Base-by-base conservation (phyloP, 2,797 vertebrate genomes). In the Spinus olivaceus region DNA sequence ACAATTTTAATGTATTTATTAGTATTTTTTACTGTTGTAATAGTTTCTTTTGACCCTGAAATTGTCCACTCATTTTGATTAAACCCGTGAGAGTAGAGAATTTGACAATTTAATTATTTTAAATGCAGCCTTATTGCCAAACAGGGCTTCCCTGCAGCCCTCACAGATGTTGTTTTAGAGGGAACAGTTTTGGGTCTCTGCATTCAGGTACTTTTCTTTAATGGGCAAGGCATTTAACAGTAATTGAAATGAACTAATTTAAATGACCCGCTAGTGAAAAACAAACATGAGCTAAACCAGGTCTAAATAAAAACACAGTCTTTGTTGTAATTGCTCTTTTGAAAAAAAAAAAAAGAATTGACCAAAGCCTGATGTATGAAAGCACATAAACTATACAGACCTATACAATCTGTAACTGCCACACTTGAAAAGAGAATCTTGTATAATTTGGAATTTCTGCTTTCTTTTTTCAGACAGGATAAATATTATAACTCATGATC, bases 351-450 rank as follows among this genome's bases (percentile, higher is more conserved):
- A 39, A 41, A 77, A 61, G 44, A 81, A 83, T 81, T 94, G 81
- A 86, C 88, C 59, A 83, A 90, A 65, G 32, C 27, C 64, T 71
- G 42, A 50, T 82, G 19, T 70, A 44, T 35, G 41, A 59, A 78
- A 51, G 82, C 61, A 81, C 91, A 78, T 57, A 82, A 93, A 67
- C 46, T 81, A 2, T 66, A 70, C 20, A 53, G 65, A 82, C 88
- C 74, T 95, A 21, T 93, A 66, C 44, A 73, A 89, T 91, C 84
- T 94, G 80, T 88, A 97, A 95, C 96, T 96, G 92, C 72, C 85
- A 84, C 86, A 79, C 93, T 95, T 97, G 82, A 88, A 92, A 97
- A 95, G 70, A 90, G 80, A 73, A 71, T 82, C 60, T 93, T 96
- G 30, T 77, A 64, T 59, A 76, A 80, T 94, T 91, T 92, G 64